Evolutionary conservation across 2,113 vertebrate species (phyloP).

Genomic region (Serinus canaria): DNA sequence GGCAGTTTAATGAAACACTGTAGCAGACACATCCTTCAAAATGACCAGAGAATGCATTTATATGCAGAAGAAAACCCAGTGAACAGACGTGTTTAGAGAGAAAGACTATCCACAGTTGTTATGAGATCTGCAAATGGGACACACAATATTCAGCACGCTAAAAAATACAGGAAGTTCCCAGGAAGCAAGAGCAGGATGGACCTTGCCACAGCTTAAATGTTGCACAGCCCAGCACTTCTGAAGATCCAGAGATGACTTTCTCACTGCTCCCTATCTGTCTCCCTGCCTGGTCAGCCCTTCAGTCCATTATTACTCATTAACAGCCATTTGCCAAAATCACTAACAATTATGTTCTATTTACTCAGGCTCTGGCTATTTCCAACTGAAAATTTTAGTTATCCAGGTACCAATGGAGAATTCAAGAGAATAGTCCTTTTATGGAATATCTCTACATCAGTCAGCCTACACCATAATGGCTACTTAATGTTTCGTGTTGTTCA

Average conservation of each 20-base stretch:
- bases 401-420: background rate
- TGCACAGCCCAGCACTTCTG: background rate
- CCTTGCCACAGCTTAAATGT: background rate
- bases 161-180: background rate
- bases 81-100: constrained; percentile 31
- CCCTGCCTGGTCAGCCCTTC: background rate
- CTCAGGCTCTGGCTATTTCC: background rate
- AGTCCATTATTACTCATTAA: background rate
- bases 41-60: constrained; percentile 65
- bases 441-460: background rate
- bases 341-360: background rate
- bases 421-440: background rate
- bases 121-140: background rate
- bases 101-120: background rate
- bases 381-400: background rate
- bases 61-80: constrained; percentile 55
- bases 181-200: background rate
- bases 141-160: background rate
- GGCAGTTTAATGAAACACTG: constrained; percentile 76
- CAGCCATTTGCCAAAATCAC: background rate
- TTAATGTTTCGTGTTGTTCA: background rate
- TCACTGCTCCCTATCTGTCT: background rate
- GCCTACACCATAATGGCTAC: background rate
- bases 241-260: background rate
- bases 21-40: constrained; percentile 72